Conservation (phyloP, 2,797 vertebrate genomes). For the Anguilla marmorata region DNA sequence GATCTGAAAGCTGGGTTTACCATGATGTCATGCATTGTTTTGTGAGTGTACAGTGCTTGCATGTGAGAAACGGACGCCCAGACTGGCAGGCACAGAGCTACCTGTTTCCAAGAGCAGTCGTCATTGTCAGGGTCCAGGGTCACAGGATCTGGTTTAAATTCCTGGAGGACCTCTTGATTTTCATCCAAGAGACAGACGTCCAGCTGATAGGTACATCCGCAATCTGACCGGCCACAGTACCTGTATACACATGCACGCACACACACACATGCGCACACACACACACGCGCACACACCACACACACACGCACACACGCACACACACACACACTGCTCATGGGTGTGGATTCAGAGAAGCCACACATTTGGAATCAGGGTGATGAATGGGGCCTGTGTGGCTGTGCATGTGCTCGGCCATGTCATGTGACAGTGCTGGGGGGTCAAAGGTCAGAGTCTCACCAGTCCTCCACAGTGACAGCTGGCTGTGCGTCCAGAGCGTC, state of each 20-base stretch:
- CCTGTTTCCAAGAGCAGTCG: constrained; percentile 73
- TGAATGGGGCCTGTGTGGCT: not conserved
- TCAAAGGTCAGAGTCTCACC: constrained; percentile 69
- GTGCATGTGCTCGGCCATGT: not conserved
- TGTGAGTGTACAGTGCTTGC: not conserved
- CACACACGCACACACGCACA: constrained; percentile 3
- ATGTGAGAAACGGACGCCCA: not conserved
- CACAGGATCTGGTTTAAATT: constrained; percentile 68
- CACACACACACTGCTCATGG: not conserved
- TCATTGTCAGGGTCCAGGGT: constrained; percentile 58
- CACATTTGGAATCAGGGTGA: not conserved
- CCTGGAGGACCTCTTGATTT: constrained; percentile 72
- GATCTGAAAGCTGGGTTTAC: not conserved
- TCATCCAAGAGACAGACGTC: constrained; percentile 78
- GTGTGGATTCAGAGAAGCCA: not conserved
- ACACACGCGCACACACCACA: not conserved
- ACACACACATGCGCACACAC: not conserved
- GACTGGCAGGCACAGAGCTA: constrained; percentile 36
- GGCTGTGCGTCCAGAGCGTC: constrained; percentile 85
- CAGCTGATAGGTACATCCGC: constrained; percentile 83
- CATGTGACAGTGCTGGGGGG: not conserved
- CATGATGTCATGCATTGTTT: not conserved
- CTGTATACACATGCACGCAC: constrained; percentile 57
- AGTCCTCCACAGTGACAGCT: constrained; percentile 81
- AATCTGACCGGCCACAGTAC: constrained; percentile 82